Percentiles rank a stretch among this genome's conserved stretches.
Evolutionary conservation across 2,888 invertebrate genomes (phyloP).

Genomic region (Hecatera dysodea): DNA sequence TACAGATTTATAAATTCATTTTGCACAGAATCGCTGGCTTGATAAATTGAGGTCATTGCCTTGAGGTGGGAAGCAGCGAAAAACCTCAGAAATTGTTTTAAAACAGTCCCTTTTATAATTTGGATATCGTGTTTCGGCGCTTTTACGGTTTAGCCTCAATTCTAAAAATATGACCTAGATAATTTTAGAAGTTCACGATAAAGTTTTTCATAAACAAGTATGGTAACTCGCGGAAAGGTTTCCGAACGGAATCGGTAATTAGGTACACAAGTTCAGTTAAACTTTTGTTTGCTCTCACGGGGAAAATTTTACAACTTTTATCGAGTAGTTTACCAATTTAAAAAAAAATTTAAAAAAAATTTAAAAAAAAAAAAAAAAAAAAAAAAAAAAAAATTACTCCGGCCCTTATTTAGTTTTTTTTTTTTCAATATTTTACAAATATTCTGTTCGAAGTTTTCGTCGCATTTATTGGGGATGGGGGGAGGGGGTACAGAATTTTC

Average conservation of each 20-base stretch:
- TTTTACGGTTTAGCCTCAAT: constrained; percentile 67
- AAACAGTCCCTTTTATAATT: constrained; percentile 82
- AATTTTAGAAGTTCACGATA: constrained; percentile 78
- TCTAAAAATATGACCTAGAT: constrained; percentile 82
- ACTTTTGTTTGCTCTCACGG: constrained; percentile 75
- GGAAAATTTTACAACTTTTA: constrained; percentile 68
- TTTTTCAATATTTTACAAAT: constrained; percentile 40
- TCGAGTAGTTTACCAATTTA: constrained; percentile 70
- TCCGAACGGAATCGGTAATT: constrained; percentile 82
- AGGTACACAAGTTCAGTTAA: constrained; percentile 77
- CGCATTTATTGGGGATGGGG: constrained; percentile 23
- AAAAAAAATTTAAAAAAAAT: no score
- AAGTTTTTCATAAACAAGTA: constrained; percentile 78
- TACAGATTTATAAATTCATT: constrained; percentile 34
- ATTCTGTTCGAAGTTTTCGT: constrained; percentile 20
- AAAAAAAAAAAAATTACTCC: no score
- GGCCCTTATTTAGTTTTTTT: constrained; percentile 36
- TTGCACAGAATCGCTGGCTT: constrained; percentile 71
- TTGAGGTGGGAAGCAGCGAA: constrained; percentile 78
- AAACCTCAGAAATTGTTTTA: constrained; percentile 82
- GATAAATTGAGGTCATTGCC: constrained; percentile 77
- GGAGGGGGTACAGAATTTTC: constrained; percentile 1
- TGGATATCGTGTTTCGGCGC: constrained; percentile 78
- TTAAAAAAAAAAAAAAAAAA: no score
- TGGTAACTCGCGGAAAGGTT: constrained; percentile 73